A percentile compares a stretch with the other conserved stretches of the same genome.
phyloP scores from a whole-genome alignment of 2,797 vertebrate species.

The Sebastes taczanowskii region DNA sequence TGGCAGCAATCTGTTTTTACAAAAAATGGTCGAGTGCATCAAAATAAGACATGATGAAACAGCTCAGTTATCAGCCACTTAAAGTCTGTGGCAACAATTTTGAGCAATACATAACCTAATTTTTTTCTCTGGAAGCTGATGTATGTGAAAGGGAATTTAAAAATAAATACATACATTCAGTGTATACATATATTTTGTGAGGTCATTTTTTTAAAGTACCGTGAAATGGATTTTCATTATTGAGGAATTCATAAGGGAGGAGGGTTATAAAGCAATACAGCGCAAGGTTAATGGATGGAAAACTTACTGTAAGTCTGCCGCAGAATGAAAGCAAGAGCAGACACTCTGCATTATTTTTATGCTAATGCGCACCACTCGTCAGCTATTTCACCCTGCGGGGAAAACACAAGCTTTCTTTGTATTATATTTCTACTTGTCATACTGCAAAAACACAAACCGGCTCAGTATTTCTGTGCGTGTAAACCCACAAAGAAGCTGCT shows the following conservation, averaged over 20 bases:
- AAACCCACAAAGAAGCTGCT: slow-evolving; percentile 68
- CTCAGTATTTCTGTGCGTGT: slow-evolving; percentile 39
- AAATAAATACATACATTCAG: background rate
- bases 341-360: slow-evolving; percentile 77
- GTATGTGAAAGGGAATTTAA: background rate
- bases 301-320: slow-evolving; percentile 62
- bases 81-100: background rate
- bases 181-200: background rate
- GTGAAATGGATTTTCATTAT: slow-evolving; percentile 35
- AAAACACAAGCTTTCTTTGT: slow-evolving; percentile 67
- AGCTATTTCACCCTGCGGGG: slow-evolving; percentile 58
- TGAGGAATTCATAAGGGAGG: slow-evolving; percentile 43
- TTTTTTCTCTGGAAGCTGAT: background rate
- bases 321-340: slow-evolving; percentile 61
- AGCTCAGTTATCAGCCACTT: background rate
- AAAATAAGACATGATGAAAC: background rate
- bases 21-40: background rate
- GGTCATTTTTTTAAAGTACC: background rate
- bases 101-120: background rate
- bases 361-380: slow-evolving; percentile 71
- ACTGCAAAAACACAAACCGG: slow-evolving; percentile 60
- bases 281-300: slow-evolving; percentile 75
- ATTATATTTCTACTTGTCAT: slow-evolving; percentile 71
- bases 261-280: slow-evolving; percentile 45
- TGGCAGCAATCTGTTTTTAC: slow-evolving; percentile 1